Base-by-base conservation (phyloP, 2,113 vertebrate species). In the Lichenostomus cassidix region DNA sequence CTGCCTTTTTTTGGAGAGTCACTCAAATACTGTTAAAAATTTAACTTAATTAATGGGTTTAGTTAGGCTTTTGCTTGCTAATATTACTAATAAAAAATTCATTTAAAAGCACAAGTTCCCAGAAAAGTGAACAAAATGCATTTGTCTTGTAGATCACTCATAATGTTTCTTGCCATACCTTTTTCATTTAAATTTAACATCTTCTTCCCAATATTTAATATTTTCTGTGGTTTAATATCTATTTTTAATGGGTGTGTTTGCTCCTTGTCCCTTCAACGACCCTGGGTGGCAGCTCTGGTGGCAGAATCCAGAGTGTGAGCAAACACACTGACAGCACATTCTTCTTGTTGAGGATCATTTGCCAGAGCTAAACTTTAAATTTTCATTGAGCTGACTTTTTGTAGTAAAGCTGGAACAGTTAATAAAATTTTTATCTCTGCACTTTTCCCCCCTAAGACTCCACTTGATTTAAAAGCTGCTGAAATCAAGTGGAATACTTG, bases 381-480 rank as follows among this genome's bases (percentile, higher is more conserved):
- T 95, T 97, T 82, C 49, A 69, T 93, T 31, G 35, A 64, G 74
- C 35, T 64, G 59, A 83, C 75, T 89, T 95, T 79, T 55, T 55
- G 39, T 64, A 47, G 71, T 64, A 25, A 64, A 80, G 71, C n/a
- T 75, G 64, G 60, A 94, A 37, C 56, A 62, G 52, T 89, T 94
- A 78, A 95, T 94, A 90, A 87, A 92, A 89, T 27, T 20, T 81
- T 87, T 78, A 71, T 90, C 81, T 89, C 69, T 94, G 64, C 56
- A 7, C 77, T 90, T 89, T 79, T 59, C 50, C 8, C 60, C 76
- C 28, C 31, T 35, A 28, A 82, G 95, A 87, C 74, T 84, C 4
- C 4, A 21, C 37, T 92, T 92, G 91, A 95, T 95, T 94, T 94
- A 95, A 91, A 94, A 87, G 77, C 87, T 87, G 83, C 81, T 94